Percentiles rank a stretch among this genome's conserved stretches.
These are phyloP conservation scores for Parauchenoglanis punctatus DNA, from an alignment of 2,797 vertebrate species.

Conservation along the genomic window DNA sequence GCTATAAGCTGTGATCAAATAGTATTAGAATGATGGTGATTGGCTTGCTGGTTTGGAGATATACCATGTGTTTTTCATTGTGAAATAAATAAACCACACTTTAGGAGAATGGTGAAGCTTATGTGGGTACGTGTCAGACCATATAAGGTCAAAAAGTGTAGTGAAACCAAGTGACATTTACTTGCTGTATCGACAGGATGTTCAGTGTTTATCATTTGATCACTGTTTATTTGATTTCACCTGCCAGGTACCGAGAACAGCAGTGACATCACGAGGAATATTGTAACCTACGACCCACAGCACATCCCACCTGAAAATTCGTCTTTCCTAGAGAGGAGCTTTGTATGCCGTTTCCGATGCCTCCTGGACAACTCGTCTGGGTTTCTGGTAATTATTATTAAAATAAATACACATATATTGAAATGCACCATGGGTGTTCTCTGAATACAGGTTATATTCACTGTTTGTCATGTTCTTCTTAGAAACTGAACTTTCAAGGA, in stretches of 20 bases:
- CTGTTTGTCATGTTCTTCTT: not conserved
- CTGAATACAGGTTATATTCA: not conserved
- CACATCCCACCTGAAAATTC: constrained; percentile 67
- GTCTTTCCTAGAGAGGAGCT: constrained; percentile 78
- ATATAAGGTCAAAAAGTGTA: not conserved
- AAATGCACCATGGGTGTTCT: not conserved
- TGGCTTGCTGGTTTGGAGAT: not conserved
- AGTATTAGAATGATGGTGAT: not conserved
- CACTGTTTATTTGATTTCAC: not conserved
- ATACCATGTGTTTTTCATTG: not conserved
- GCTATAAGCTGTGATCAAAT: not conserved
- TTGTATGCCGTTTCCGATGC: constrained; percentile 84
- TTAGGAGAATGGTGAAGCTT: not conserved
- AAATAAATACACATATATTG: too few relatives aligned
- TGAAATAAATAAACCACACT: not conserved
- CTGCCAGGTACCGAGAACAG: constrained; percentile 55
- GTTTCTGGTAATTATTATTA: constrained; percentile 77
- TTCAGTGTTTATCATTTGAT: not conserved
- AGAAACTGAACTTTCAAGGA: constrained; percentile 81
- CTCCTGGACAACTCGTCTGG: constrained; percentile 85
- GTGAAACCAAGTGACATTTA: not conserved
- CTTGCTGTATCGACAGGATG: not conserved
- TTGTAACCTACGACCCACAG: constrained; percentile 67
- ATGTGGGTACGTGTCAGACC: not conserved
- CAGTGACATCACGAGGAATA: constrained; percentile 67